Evolutionary conservation across 2,113 vertebrate species (phyloP).

Genomic region (Odontesthes bonariensis): DNA sequence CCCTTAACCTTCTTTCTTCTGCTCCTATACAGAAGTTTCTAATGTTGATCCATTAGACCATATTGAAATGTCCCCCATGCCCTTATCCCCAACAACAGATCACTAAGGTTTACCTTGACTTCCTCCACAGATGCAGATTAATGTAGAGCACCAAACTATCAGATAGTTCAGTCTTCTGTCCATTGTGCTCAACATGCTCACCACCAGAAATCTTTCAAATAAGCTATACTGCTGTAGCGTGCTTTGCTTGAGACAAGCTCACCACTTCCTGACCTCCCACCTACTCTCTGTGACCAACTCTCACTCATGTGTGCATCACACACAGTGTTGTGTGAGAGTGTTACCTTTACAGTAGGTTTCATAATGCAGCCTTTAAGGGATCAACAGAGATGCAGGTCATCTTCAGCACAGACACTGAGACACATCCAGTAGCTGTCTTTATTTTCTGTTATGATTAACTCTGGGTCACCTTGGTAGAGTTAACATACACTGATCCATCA

Average conservation of each 20-base stretch:
- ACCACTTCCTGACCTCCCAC: conserved; percentile 63
- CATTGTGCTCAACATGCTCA: conserved; percentile 23
- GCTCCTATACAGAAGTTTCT: not conserved
- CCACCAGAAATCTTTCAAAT: not conserved
- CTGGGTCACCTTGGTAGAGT: not conserved
- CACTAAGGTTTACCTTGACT: conserved; percentile 33
- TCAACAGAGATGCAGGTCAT: not conserved
- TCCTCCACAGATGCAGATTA: conserved; percentile 18
- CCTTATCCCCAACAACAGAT: not conserved
- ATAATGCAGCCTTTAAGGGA: no score
- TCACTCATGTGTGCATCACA: no score
- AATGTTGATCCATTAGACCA: not conserved
- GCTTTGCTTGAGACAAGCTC: not conserved
- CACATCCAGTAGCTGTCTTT: not conserved
- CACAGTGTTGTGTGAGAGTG: no score
- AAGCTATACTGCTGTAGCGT: not conserved
- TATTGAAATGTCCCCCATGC: not conserved
- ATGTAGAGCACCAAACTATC: conserved; percentile 10
- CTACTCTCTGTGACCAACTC: not conserved
- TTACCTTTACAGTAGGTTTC: no score
- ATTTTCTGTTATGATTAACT: not conserved
- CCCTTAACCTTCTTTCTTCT: not conserved
- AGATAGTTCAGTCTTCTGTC: conserved; percentile 1
- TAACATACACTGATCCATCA: not conserved
- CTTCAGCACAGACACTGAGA: not conserved